Conservation (phyloP, 2,888 invertebrate species). For the Sphaerophoria rueppellii region DNA sequence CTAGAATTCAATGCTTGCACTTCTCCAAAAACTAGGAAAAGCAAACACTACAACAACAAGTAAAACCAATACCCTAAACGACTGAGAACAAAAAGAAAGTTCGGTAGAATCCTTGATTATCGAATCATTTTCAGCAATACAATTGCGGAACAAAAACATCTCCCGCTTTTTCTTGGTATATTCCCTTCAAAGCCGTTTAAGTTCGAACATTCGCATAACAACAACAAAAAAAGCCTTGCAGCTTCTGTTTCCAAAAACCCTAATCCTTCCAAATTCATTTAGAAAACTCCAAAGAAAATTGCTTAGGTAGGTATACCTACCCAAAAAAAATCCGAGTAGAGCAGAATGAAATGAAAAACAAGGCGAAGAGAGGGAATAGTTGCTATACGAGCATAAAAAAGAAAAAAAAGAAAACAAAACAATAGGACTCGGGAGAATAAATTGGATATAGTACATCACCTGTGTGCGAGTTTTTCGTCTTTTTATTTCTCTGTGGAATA, state of each 20-base stretch:
- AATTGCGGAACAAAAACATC: slow-evolving; percentile 43
- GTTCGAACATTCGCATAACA: not conserved
- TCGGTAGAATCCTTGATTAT: slow-evolving; percentile 58
- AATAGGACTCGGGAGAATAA: slow-evolving; percentile 63
- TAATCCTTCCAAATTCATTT: slow-evolving; percentile 56
- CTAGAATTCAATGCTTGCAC: not conserved
- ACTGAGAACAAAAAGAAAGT: slow-evolving; percentile 4
- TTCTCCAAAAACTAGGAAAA: not conserved
- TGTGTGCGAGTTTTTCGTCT: slow-evolving; percentile 55
- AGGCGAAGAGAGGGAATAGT: not conserved
- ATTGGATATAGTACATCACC: slow-evolving; percentile 73
- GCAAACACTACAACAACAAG: not conserved
- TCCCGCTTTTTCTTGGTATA: not conserved
- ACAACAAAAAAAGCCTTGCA: slow-evolving; percentile 3
- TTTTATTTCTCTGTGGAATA: slow-evolving; percentile 68
- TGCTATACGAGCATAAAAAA: not conserved
- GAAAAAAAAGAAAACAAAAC: slow-evolving; percentile 33
- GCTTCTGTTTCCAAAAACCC: slow-evolving; percentile 37
- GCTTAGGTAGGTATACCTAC: not conserved
- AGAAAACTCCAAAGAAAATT: slow-evolving; percentile 46
- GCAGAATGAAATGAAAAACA: slow-evolving; percentile 5
- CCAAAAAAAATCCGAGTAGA: not conserved
- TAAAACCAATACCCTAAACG: slow-evolving; percentile 27
- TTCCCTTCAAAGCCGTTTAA: slow-evolving; percentile 40
- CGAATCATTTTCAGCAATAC: slow-evolving; percentile 71